These are phyloP conservation scores for Gnathonemus echidnorhynchus DNA, from an alignment of 2,113 vertebrate genomes.

Conservation along the genomic window DNA sequence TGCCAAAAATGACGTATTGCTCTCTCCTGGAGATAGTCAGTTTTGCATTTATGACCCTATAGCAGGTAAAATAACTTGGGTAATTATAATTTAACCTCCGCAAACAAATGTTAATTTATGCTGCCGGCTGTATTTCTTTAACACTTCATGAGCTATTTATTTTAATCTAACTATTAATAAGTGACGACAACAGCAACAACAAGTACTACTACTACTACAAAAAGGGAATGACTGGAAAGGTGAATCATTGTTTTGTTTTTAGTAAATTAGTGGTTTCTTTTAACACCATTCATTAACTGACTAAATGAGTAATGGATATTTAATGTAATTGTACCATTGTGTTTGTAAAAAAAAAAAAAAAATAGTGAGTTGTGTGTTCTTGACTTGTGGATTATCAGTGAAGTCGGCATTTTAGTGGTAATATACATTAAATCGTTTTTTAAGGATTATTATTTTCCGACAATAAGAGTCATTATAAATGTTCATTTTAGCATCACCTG, in stretches of 20 bases:
- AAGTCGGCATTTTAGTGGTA: constrained; percentile 78
- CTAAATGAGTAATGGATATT: constrained; percentile 76
- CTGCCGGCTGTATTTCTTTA: constrained; percentile 66
- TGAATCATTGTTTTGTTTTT: constrained; percentile 70
- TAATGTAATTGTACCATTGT: constrained; percentile 80
- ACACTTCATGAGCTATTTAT: constrained; percentile 73
- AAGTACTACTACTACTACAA: constrained; percentile 29
- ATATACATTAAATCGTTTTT: constrained; percentile 73
- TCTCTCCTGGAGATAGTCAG: constrained; percentile 5
- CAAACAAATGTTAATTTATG: constrained; percentile 61
- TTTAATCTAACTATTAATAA: constrained; percentile 66
- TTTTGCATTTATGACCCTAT: constrained; percentile 11
- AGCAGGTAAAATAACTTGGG: constrained; percentile 9
- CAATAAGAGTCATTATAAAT: constrained; percentile 79
- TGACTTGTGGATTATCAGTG: constrained; percentile 77
- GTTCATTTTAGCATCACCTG: constrained; percentile 82
- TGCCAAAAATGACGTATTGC: constrained; percentile 41
- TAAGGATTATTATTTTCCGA: constrained; percentile 71
- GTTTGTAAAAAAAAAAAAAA: constrained; percentile 72
- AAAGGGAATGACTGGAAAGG: constrained; percentile 73
- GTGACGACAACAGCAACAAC: constrained; percentile 57
- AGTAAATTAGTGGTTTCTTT: constrained; percentile 75
- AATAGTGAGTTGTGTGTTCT: constrained; percentile 75
- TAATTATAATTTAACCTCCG: constrained; percentile 61
- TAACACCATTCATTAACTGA: constrained; percentile 78